These are phyloP conservation scores for Phrynosoma blainvillii DNA, from an alignment of 2,113 vertebrate species.

Conservation along the genomic window DNA sequence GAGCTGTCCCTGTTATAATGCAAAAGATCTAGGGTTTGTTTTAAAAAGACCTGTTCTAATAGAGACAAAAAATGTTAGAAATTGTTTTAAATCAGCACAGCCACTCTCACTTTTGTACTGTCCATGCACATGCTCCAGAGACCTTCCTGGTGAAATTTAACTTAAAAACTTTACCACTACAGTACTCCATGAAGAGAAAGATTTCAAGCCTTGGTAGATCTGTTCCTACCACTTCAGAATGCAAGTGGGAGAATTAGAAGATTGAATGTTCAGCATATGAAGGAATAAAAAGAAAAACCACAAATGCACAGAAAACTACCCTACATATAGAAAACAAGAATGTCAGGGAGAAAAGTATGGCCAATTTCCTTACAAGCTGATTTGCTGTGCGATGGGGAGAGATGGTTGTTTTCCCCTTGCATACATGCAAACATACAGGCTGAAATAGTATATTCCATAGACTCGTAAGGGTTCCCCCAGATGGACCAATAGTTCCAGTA, in stretches of 20 bases:
- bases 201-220: too few species aligned
- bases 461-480: background rate
- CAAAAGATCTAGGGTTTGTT: too few species aligned
- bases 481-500: too few species aligned
- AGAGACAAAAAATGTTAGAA: too few species aligned
- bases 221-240: background rate
- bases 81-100: too few species aligned
- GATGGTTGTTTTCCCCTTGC: background rate
- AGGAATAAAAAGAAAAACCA: background rate
- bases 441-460: background rate
- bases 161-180: too few species aligned
- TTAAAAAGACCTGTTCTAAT: too few species aligned
- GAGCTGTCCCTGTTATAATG: too few species aligned
- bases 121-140: too few species aligned
- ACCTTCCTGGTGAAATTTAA: too few species aligned
- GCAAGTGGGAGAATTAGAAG: background rate
- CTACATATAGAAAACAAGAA: background rate
- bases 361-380: background rate
- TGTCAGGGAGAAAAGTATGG: background rate
- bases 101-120: too few species aligned
- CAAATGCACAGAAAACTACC: background rate
- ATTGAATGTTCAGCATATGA: background rate
- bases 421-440: background rate
- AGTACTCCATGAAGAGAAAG: too few species aligned
- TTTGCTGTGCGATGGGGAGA: background rate